Evolutionary conservation across 2,888 invertebrate species (phyloP).

Genomic region (Neocrepidodera transversa): DNA sequence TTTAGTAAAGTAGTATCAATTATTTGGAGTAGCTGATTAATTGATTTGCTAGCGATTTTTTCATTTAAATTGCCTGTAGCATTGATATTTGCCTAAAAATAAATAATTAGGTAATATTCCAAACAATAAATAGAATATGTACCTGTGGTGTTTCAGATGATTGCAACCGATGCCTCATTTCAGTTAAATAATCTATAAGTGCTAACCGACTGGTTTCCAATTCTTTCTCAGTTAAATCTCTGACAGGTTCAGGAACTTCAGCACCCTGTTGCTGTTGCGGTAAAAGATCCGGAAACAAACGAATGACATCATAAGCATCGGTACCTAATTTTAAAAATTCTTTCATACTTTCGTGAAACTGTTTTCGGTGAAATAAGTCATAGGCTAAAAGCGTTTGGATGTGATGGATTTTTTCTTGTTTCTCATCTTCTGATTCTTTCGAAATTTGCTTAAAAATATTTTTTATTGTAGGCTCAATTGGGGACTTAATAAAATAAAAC

Average conservation of each 20-base stretch:
- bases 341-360: constrained; percentile 89
- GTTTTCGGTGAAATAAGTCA: constrained; percentile 87
- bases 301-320: constrained; percentile 94
- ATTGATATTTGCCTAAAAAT: constrained; percentile 49
- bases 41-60: constrained; percentile 62
- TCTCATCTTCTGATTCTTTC: constrained; percentile 81
- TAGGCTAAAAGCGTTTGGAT: constrained; percentile 92
- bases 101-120: not conserved
- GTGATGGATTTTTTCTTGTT: constrained; percentile 79
- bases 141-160: constrained; percentile 56
- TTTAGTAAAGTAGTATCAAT: constrained; percentile 97
- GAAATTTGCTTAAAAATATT: constrained; percentile 74
- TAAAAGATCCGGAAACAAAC: constrained; percentile 87
- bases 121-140: constrained; percentile 7
- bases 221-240: constrained; percentile 81
- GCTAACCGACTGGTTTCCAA: constrained; percentile 87
- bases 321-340: constrained; percentile 89
- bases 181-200: constrained; percentile 87
- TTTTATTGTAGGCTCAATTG: not conserved
- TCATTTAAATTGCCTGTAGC: constrained; percentile 58
- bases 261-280: constrained; percentile 58
- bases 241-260: constrained; percentile 55
- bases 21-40: constrained; percentile 80
- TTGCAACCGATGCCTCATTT: constrained; percentile 69
- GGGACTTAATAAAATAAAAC: constrained; percentile 50